Evolutionary conservation across 64 coral and sea anemone species (phyloP), one percentile per base, ranked within the genome.

Genomic region (Montipora foliosa): DNA sequence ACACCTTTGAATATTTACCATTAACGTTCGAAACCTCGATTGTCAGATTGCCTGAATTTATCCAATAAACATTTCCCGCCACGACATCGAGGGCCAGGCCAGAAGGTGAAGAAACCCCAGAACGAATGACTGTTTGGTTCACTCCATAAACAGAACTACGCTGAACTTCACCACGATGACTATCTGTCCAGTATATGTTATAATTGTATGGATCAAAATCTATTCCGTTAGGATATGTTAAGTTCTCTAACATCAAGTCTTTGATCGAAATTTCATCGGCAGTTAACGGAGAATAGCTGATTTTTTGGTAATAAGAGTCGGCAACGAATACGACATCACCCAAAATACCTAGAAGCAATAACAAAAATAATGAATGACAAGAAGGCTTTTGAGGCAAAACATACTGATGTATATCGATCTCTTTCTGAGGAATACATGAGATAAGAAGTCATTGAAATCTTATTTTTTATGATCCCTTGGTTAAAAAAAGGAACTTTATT

Each of bases 51-150:
- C 4, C 67, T 11, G 16, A 50, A 9, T 20, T 85, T 16, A 76
- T 76, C 90, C 90, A 92, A 50, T 85, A 92, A 8, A 92, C 46
- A 77, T 92, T 92, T 58, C 81, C 79, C 74, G 69, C 90, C 37
- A 92, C 74, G 22, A 76, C 51, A 44, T 92, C 90, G 10, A 92
- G n/a, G 4, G 49, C 90, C 47, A 76, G 53, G 17, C 80, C 90
- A 8, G 21, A 8, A 11, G 90, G 90, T 48, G 0, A 1, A 48
- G 15, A 0, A 50, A 70, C 6, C 3, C 22, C 19, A 1, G 44
- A 48, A n/a, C 46, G 82, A 70, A 85, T 67, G 16, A 70, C 17
- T 77, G 83, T 81, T 22, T 67, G 55, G 52, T 45, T 84, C 48
- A 29, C 47, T 10, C 90, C 90, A 74, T 92, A 74, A 15, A 92